Evolutionary conservation across 2,797 vertebrate genomes (phyloP).

Genomic region (Danio choprae): DNA sequence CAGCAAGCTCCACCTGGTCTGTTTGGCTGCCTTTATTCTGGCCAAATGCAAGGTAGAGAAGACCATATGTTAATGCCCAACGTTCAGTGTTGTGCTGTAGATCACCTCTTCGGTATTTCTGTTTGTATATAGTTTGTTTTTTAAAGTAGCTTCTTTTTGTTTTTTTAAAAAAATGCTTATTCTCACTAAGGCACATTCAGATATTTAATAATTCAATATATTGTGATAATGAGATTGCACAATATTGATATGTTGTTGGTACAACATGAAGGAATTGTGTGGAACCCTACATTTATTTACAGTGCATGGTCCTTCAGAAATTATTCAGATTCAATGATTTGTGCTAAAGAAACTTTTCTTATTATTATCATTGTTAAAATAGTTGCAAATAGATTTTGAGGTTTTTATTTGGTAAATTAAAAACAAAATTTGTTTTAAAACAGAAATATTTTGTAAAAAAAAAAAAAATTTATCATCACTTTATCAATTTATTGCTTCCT

Average conservation of each 20-base stretch:
- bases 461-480: no score
- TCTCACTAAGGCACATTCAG: neutral
- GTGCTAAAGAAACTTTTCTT: neutral
- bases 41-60: constrained; percentile 86
- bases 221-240: no score
- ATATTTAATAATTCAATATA: no score
- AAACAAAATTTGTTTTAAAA: no score
- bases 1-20: constrained; percentile 91
- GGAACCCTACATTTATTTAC: no score
- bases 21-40: constrained; percentile 89
- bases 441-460: no score
- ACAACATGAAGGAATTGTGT: no score
- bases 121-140: neutral
- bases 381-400: no score
- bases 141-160: neutral
- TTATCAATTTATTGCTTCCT: neutral
- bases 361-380: neutral
- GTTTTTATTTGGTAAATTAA: no score
- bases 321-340: neutral
- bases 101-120: neutral
- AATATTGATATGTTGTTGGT: no score
- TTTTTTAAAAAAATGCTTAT: neutral
- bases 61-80: neutral
- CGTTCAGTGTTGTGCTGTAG: neutral
- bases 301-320: neutral